A percentile compares a stretch with the other conserved stretches of the same genome.
phyloP scores from a whole-genome alignment of 2,888 invertebrate species.

The Macrosoma leucophasiata region DNA sequence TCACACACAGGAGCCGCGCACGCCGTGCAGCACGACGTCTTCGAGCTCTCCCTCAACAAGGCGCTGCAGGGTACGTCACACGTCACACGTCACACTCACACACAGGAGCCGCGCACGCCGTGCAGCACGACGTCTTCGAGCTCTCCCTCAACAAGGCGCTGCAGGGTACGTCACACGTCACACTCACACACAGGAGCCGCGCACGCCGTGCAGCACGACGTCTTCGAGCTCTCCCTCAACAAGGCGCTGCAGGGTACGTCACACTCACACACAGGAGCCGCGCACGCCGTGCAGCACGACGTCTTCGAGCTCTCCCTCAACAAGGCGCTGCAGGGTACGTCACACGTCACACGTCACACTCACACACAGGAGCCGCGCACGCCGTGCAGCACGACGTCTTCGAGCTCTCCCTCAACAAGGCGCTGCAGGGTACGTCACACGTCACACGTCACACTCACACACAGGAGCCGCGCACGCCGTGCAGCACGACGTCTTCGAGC shows the following conservation, averaged over 20 bases:
- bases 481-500: conserved; percentile 93
- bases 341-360: too few species aligned
- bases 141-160: conserved; percentile 93
- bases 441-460: too few species aligned
- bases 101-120: conserved; percentile 31
- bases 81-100: too few species aligned
- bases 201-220: conserved; percentile 73
- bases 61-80: conserved; percentile 89
- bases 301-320: conserved; percentile 96
- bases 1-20: too few species aligned
- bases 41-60: conserved; percentile 94
- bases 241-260: conserved; percentile 90
- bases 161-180: too few species aligned
- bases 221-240: conserved; percentile 95
- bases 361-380: too few species aligned
- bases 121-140: conserved; percentile 92
- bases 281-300: conserved; percentile 68
- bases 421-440: conserved; percentile 86
- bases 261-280: too few species aligned
- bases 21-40: conserved; percentile 81
- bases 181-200: too few species aligned
- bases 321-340: conserved; percentile 88
- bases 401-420: conserved; percentile 93
- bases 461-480: conserved; percentile 33
- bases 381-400: conserved; percentile 85